A percentile compares a stretch with the other conserved stretches of the same genome.
These are phyloP conservation scores for Forbesichthys papilliferus DNA, from an alignment of 2,113 vertebrate species.

Conservation along the genomic window DNA sequence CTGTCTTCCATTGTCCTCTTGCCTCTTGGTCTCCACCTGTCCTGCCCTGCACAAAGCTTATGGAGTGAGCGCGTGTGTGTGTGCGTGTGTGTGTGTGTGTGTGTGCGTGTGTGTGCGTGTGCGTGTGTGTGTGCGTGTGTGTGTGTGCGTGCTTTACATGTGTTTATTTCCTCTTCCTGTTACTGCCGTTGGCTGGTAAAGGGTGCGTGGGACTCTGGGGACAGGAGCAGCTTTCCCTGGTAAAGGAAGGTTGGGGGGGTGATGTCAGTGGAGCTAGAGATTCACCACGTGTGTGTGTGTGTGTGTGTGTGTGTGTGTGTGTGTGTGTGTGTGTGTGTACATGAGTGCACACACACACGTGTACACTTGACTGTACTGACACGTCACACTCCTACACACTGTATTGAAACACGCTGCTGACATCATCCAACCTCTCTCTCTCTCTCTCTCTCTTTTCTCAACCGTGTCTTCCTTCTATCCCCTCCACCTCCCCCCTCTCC, in stretches of 20 bases:
- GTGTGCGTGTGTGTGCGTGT: not conserved
- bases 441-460: constrained; percentile 15
- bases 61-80: constrained; percentile 10
- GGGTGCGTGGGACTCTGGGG: constrained; percentile 56
- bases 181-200: constrained; percentile 25
- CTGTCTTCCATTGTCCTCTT: constrained; percentile 48
- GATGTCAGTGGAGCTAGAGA: constrained; percentile 52
- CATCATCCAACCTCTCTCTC: constrained; percentile 35
- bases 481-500: constrained; percentile 39
- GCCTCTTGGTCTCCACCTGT: constrained; percentile 61
- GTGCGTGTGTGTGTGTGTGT: not conserved
- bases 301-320: not conserved
- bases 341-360: not conserved
- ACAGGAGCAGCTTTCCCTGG: constrained; percentile 55
- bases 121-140: not conserved
- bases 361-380: constrained; percentile 33
- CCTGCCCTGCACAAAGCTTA: constrained; percentile 26
- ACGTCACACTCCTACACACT: constrained; percentile 48
- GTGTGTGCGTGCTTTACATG: not conserved
- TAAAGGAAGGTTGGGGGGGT: constrained; percentile 47
- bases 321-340: not conserved
- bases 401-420: constrained; percentile 53
- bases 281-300: not conserved
- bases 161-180: not conserved
- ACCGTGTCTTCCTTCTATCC: constrained; percentile 42